Percentiles rank a stretch among this genome's conserved stretches.
Evolutionary conservation across 1,140 invertebrate species (phyloP).

Genomic region (Epicauta chinensis): DNA sequence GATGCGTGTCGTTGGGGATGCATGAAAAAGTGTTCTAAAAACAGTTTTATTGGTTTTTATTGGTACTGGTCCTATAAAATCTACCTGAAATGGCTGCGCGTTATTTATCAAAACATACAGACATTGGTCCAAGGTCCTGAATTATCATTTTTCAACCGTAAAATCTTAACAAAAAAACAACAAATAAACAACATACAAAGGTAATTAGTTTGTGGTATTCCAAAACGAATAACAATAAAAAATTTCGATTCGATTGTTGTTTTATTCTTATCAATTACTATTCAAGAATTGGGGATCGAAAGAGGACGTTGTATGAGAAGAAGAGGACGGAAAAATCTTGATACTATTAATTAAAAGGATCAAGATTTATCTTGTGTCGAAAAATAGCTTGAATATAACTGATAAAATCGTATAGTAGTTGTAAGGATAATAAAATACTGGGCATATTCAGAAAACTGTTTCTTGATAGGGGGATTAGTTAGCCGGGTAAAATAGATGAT

Average conservation of each 20-base stretch:
- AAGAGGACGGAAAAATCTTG: not conserved
- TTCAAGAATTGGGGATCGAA: too few relatives aligned
- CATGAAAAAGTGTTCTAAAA: conserved; percentile 5
- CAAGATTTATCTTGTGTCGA: conserved; percentile 33
- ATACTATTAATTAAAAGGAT: conserved; percentile 33
- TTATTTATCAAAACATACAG: conserved; percentile 33
- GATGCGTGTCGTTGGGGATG: too few relatives aligned
- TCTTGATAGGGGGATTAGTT: conserved; percentile 30
- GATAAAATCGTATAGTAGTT: conserved; percentile 25
- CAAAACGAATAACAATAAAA: too few relatives aligned
- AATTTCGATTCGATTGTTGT: too few relatives aligned
- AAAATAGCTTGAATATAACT: conserved; percentile 31
- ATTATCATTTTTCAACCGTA: conserved; percentile 31
- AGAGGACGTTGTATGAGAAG: too few relatives aligned
- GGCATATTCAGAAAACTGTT: conserved; percentile 30
- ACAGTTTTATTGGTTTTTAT: conserved; percentile 19
- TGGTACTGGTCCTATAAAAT: conserved; percentile 26
- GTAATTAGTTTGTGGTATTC: too few relatives aligned
- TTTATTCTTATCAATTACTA: too few relatives aligned
- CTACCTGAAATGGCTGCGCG: conserved; percentile 27
- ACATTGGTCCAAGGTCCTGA: conserved; percentile 22
- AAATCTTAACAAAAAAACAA: conserved; percentile 8
- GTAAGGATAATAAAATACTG: conserved; percentile 31
- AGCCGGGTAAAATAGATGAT: conserved; percentile 29
- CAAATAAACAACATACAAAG: too few relatives aligned